Evolutionary conservation across 2,888 invertebrate species (phyloP).

Genomic region (Hylaea fasciaria): DNA sequence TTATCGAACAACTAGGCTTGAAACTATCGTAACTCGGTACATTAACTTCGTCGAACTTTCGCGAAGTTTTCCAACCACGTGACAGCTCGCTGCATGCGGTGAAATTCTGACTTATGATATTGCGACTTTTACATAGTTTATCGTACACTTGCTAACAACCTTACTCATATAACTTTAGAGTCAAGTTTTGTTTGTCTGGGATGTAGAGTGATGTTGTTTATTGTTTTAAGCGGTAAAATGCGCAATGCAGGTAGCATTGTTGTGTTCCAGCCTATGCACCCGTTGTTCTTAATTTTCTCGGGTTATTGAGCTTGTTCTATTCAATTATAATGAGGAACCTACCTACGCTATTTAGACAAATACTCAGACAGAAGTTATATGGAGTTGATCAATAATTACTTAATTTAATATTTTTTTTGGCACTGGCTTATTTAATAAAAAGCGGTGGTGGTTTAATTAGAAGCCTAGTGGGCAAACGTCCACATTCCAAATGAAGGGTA

Average conservation of each 20-base stretch:
- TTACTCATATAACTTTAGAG: conserved; percentile 18
- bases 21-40: conserved; percentile 33
- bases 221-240: conserved; percentile 45
- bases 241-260: conserved; percentile 54
- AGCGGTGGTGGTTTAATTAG: no score
- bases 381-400: not conserved
- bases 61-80: conserved; percentile 43
- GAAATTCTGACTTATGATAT: conserved; percentile 48
- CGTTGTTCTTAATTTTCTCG: conserved; percentile 43
- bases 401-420: no score
- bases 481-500: no score
- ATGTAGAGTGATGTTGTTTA: conserved; percentile 18
- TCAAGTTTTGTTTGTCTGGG: conserved; percentile 12
- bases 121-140: conserved; percentile 39
- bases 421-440: no score
- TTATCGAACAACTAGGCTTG: conserved; percentile 32
- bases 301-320: conserved; percentile 38
- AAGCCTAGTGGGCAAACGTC: no score
- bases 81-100: conserved; percentile 47
- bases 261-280: conserved; percentile 41
- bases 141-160: conserved; percentile 17
- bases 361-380: not conserved
- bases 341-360: conserved; percentile 5
- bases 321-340: conserved; percentile 17
- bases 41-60: conserved; percentile 47